Evolutionary conservation across 64 coral and sea anemone genomes (phyloP), one percentile per base, ranked within the genome.

Genomic region (Pocillopora verrucosa): DNA sequence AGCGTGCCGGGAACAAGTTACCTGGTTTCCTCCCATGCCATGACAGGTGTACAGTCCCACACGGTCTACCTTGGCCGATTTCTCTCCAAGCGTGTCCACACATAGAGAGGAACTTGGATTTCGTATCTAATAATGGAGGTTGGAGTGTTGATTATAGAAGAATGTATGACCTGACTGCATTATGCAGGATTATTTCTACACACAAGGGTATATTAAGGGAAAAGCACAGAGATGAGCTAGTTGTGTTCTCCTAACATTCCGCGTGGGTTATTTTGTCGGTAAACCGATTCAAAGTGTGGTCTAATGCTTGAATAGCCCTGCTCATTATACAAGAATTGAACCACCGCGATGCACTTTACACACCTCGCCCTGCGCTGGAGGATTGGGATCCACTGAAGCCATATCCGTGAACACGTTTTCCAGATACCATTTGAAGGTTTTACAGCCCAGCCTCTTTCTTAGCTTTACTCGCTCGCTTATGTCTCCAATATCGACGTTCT

Each of bases 1-100:
- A 22, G 19, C 38, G 30, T 36, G 24, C 19, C 41, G 41, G 41
- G 26, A 24, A 63, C 41, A 7, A 73, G 6, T 88, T 3, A 97
- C 95, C 88, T 97, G 95, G 59, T 97, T 97, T 74, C 95, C 95
- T 76, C 95, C 91, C 84, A 97, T 89, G 19, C 95, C 95, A 45
- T 97, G 95, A 62, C 95, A 97, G 15, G 70, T 67, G 36, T 97
- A 97, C 72, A 97, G 75, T 30, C 95, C 95, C 10, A 97, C 80
- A 24, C 36, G 86, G 59, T 88, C 84, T 1, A 93, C 74, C 57
- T 92, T 88, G 70, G 77, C 63, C 12, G 58, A 36, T 86, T 97
- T 97, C 38, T 93, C 91, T 61, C 95, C 95, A 78, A 97, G 95
- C 36, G 88, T 91, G 74, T 97, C 95, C 58, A 97, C 76, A 62